Percentiles rank a stretch among this genome's conserved stretches.
Conservation (phyloP, 2,797 vertebrate species). For the Nannoperca australis region DNA sequence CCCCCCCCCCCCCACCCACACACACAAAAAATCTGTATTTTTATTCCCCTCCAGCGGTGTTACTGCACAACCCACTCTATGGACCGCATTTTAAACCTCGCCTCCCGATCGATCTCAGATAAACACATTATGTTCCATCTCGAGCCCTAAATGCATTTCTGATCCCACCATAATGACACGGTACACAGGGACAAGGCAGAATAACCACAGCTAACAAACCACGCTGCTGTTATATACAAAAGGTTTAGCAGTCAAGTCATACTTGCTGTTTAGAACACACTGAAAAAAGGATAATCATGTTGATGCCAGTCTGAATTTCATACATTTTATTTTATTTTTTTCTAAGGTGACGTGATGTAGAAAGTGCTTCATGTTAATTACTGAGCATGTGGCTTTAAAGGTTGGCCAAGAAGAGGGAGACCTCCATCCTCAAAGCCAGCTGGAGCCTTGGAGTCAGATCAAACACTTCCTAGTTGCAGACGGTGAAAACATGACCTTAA, state of each 20-base stretch:
- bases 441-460: conserved; percentile 77
- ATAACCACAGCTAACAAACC: conserved; percentile 21
- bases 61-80: conserved; percentile 37
- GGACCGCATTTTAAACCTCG: conserved; percentile 65
- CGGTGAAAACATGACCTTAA: conserved; percentile 51
- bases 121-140: conserved; percentile 76
- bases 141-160: conserved; percentile 67
- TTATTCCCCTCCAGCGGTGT: conserved; percentile 49
- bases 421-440: conserved; percentile 75
- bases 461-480: conserved; percentile 66
- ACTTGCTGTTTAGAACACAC: conserved; percentile 14
- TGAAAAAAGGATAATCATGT: conserved; percentile 31
- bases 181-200: conserved; percentile 44
- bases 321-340: background rate
- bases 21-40: conserved; percentile 49
- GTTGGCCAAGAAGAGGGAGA: conserved; percentile 72
- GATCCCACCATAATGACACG: conserved; percentile 56
- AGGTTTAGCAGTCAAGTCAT: conserved; percentile 18
- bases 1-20: background rate
- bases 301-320: conserved; percentile 24
- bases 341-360: conserved; percentile 40
- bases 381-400: conserved; percentile 70
- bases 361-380: conserved; percentile 68
- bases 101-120: conserved; percentile 71
- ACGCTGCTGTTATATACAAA: background rate